Base-by-base conservation (phyloP, 2,113 vertebrate species). In the cat (Felis catus) region DNA sequence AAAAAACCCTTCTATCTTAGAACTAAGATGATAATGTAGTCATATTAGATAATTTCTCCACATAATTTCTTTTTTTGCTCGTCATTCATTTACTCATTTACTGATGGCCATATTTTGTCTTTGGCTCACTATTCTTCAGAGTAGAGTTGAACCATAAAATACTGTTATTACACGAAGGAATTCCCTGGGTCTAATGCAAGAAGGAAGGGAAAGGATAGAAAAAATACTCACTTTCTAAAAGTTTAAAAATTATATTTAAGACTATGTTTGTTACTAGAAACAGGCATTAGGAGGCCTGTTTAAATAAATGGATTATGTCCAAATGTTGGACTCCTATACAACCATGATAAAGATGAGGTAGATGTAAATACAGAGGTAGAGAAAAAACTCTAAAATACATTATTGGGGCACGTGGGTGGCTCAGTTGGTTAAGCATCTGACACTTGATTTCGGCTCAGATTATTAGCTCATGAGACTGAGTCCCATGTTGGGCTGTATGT, bases 191-290 rank as follows among this genome's bases (percentile, higher is more conserved):
- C 65, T 91, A 95, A 48, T 87, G n/a, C 66, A 83, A 29, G 48
- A 81, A 79, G 7, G 9, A 27, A 4, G n/a, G 27, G 7, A 84
- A 63, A 93, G 39, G 5, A 53, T 27, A 90, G 29, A 70, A 93
- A 86, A 89, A 25, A 76, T 45, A 45, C 45, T 41, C 41, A 41
- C 41, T 45, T 45, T 76, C 13, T 25, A 65, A 79, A 53, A 89
- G 13, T 83, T 97, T 73, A 85, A 91, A 93, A 84, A 61, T 89
- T 92, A 80, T 65, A 25, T 71, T 82, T 66, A 94, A 76, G n/a
- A 78, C 81, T 85, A 25, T 51, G 3, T 76, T 63, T 93, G 36
- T 91, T 89, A 84, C 36, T 81, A 4, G 76, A 93, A 97, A 88
- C 27, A 93, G 66, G 31, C 14, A 85, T 90, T 48, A 85, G 74